These are phyloP conservation scores for Dasyurus viverrinus DNA, from an alignment of 2,113 vertebrate species.

Conservation along the genomic window DNA sequence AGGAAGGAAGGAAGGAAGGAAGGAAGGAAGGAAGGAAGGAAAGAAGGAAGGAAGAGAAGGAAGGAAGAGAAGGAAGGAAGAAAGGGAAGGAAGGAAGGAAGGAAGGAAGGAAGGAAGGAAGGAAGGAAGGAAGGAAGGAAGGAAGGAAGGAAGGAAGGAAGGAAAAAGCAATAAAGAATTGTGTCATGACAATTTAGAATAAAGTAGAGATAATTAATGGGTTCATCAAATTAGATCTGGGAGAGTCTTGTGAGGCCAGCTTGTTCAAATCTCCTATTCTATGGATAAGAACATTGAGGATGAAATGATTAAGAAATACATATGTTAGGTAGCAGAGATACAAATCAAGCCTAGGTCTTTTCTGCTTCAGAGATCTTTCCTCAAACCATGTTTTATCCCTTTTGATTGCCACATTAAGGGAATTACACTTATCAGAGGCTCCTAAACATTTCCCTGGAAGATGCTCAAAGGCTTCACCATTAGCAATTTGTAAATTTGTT, in stretches of 20 bases:
- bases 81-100: too few species aligned
- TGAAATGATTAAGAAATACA: not conserved
- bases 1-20: too few species aligned
- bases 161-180: not conserved
- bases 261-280: not conserved
- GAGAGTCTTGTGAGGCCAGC: not conserved
- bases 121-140: too few species aligned
- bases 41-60: too few species aligned
- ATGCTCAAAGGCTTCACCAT: not conserved
- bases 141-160: too few species aligned
- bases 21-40: too few species aligned
- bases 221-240: not conserved
- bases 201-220: not conserved
- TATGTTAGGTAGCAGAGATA: not conserved
- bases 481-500: not conserved
- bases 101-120: too few species aligned
- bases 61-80: too few species aligned
- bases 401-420: not conserved
- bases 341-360: not conserved
- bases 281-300: not conserved
- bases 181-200: not conserved
- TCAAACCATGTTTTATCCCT: not conserved
- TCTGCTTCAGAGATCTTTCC: not conserved
- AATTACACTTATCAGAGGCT: not conserved
- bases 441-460: not conserved